Base-by-base conservation (phyloP, 2,888 invertebrate species). In the Tanaodytes sp. region DNA sequence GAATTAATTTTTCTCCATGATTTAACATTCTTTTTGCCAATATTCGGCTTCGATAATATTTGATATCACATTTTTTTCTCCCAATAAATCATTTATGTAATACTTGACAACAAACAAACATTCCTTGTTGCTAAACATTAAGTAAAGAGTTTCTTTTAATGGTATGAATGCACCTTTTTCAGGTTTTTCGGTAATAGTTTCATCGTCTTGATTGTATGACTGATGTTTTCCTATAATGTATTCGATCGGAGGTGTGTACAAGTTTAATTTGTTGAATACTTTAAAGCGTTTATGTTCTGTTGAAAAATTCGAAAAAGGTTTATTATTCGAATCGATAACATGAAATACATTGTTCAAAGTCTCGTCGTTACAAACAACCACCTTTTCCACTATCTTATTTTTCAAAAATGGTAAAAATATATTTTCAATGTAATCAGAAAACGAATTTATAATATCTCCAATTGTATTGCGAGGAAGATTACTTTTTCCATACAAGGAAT, bases 31-130 rank as follows among this genome's bases (percentile, higher is more conserved):
- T 54, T 42, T 1, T 27, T 54, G 30, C 54, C 42, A 54, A 19
- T 54, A 54, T 42, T 54, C 54, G 12, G 42, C 54, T 42, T 54
- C 31, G 5, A 55, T 43, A 23, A 55, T 4, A 43, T 55, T 52
- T 1, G 42, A 30, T 11, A 52, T 30, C 1, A 42, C 42, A 12
- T n/a, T 42, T 15, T 30, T 18, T 36, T 55, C 55, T 33, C 45
- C 33, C 27, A 55, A 36, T 15, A 55, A 55, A n/a, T 55, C 43
- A 20, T 20, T 43, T 4, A 43, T 18, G 16, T 43, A 16, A 31
- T 16, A 43, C 36, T 55, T 55, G 2, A 45, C 18, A 43, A 36
- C 33, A 20, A 23, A 20, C 9, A 43, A 55, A 36, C 43, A 55
- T 20, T 5, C 20, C 16, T 55, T 14, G 23, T 43, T 55, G 14